Evolutionary conservation across 2,113 vertebrate species (phyloP).

Genomic region (Bubo scandiacus): DNA sequence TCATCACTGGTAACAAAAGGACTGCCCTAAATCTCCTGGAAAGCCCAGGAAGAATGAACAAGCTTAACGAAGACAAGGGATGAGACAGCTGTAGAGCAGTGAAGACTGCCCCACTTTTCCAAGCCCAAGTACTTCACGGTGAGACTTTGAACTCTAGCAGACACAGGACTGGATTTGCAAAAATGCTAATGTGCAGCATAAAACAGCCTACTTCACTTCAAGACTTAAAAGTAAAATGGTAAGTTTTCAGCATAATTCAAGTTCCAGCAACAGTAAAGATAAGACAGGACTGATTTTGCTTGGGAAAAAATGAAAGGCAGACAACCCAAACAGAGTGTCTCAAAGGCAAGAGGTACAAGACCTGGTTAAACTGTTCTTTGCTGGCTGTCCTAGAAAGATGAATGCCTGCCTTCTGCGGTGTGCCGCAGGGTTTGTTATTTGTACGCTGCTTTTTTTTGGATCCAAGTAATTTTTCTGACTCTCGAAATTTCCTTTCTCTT

Average conservation of each 20-base stretch:
- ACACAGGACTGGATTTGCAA: not conserved
- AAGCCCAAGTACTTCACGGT: not conserved
- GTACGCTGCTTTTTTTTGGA: not conserved
- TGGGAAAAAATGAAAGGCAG: not conserved
- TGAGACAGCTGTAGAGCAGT: not conserved
- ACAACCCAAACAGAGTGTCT: not conserved
- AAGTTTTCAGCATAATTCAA: not conserved
- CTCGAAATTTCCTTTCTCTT: not conserved
- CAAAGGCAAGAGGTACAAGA: not conserved
- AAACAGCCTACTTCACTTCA: not conserved
- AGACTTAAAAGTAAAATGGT: not conserved
- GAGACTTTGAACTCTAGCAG: constrained; percentile 22
- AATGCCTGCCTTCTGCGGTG: not conserved
- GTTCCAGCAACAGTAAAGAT: not conserved
- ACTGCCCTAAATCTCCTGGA: not conserved
- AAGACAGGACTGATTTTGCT: not conserved
- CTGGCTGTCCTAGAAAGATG: not conserved
- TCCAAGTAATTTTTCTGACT: not conserved
- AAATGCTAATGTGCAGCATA: constrained; percentile 1
- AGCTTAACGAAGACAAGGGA: not conserved
- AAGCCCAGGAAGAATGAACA: not conserved
- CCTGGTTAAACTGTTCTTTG: not conserved
- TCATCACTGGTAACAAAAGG: not conserved
- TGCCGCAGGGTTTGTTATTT: not conserved
- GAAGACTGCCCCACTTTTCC: constrained; percentile 4